These are phyloP conservation scores for Chaenodraco wilsoni DNA, from an alignment of 2,797 vertebrate genomes.

Conservation along the genomic window DNA sequence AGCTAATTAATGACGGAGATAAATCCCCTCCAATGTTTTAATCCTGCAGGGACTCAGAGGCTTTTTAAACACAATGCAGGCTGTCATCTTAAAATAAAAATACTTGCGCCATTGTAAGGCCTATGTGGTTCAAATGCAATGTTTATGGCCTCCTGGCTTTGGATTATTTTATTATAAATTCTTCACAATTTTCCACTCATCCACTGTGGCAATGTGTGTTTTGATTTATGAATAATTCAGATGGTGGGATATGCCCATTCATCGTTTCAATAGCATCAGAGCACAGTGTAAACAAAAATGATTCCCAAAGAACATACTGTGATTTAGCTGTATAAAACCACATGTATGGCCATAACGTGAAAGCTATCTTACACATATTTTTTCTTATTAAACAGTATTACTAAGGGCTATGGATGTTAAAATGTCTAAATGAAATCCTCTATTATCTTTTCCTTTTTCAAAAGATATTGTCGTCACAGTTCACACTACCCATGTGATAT, in stretches of 20 bases:
- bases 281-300: constrained; percentile 27
- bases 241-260: constrained; percentile 21
- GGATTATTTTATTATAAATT: constrained; percentile 35
- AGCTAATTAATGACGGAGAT: constrained; percentile 68
- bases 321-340: constrained; percentile 23
- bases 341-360: background rate
- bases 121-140: constrained; percentile 14
- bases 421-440: background rate
- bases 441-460: background rate
- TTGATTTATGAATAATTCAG: constrained; percentile 53
- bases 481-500: background rate
- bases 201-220: constrained; percentile 23
- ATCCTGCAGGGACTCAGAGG: constrained; percentile 31
- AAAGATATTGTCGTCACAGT: background rate
- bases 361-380: background rate
- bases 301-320: constrained; percentile 27
- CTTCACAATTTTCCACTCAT: constrained; percentile 36
- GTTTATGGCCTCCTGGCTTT: constrained; percentile 44
- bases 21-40: constrained; percentile 34
- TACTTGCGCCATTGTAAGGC: constrained; percentile 10
- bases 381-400: background rate
- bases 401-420: background rate
- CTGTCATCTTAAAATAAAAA: constrained; percentile 37
- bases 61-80: constrained; percentile 40
- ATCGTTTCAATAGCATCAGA: constrained; percentile 35